Percentiles rank a stretch among this genome's conserved stretches.
Evolutionary conservation across 2,888 invertebrate species (phyloP).

Genomic region (Azorinus chamasolen): DNA sequence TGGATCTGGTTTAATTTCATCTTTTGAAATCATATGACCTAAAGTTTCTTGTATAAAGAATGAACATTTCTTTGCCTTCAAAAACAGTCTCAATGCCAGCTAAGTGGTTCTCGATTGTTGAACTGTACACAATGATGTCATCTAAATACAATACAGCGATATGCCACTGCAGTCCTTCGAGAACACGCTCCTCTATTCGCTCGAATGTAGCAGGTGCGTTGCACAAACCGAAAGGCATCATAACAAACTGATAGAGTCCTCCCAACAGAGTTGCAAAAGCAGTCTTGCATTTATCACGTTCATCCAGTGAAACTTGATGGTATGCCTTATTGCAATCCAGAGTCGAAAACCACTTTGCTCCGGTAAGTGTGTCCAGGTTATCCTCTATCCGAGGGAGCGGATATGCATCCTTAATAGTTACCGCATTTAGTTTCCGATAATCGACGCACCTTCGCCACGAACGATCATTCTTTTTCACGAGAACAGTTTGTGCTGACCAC

Average conservation of each 20-base stretch:
- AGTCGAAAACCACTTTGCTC: background rate
- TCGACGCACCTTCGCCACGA: background rate
- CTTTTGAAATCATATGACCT: conserved; percentile 28
- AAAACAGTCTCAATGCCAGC: conserved; percentile 19
- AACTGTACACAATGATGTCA: conserved; percentile 27
- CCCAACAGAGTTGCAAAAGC: background rate
- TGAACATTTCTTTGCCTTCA: conserved; percentile 22
- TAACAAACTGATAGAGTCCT: background rate
- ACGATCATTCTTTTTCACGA: background rate
- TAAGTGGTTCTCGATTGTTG: conserved; percentile 15
- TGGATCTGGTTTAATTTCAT: conserved; percentile 18
- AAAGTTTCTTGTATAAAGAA: conserved; percentile 27
- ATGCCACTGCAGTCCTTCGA: conserved; percentile 12
- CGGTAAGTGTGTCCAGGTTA: background rate
- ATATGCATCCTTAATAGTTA: background rate
- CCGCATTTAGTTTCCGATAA: background rate
- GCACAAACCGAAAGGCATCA: conserved; percentile 26
- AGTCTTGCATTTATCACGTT: background rate
- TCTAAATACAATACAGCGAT: conserved; percentile 34
- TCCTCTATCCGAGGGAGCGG: background rate
- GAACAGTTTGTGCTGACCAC: background rate
- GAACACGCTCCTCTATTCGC: conserved; percentile 15
- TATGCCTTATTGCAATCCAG: background rate
- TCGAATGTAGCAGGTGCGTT: conserved; percentile 31
- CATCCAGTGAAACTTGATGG: background rate